Conservation (phyloP, 2,888 invertebrate genomes). For the Disparrhopalites patrizii region DNA sequence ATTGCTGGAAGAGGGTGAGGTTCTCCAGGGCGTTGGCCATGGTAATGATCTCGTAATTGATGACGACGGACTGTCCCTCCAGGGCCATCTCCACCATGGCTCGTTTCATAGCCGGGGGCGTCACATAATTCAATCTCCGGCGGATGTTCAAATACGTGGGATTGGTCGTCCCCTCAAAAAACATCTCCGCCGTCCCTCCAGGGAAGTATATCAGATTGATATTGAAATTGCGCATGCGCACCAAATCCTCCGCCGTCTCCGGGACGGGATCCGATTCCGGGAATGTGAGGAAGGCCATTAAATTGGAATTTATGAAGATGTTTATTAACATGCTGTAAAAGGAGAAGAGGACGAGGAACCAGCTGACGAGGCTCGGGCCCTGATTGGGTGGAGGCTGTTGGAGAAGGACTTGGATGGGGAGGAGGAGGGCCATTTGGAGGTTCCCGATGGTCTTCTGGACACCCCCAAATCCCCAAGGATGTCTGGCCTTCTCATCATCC, state of each 20-base stretch:
- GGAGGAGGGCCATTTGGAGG: too few species aligned
- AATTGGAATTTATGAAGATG: neutral
- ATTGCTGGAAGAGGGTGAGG: neutral
- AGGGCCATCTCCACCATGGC: neutral
- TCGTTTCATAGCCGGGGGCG: neutral
- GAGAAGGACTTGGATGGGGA: too few species aligned
- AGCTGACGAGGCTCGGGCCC: too few species aligned
- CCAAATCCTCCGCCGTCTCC: neutral
- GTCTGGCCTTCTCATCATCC: too few species aligned
- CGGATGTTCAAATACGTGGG: neutral
- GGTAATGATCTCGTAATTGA: neutral
- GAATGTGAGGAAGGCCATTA: constrained; percentile 1
- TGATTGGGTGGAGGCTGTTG: too few species aligned
- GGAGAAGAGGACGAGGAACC: too few species aligned
- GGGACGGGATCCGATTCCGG: neutral
- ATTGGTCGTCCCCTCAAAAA: neutral
- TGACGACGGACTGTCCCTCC: neutral
- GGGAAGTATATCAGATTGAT: neutral
- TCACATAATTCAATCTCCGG: neutral
- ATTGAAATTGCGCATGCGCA: neutral
- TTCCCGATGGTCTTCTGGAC: too few species aligned
- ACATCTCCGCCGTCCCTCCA: neutral
- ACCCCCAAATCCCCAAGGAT: too few species aligned
- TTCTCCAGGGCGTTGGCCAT: neutral
- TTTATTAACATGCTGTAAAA: neutral